Evolutionary conservation across 2,888 invertebrate genomes (phyloP), one percentile per base, ranked within the genome.

Genomic region (Drosophila pseudotakahashii): DNA sequence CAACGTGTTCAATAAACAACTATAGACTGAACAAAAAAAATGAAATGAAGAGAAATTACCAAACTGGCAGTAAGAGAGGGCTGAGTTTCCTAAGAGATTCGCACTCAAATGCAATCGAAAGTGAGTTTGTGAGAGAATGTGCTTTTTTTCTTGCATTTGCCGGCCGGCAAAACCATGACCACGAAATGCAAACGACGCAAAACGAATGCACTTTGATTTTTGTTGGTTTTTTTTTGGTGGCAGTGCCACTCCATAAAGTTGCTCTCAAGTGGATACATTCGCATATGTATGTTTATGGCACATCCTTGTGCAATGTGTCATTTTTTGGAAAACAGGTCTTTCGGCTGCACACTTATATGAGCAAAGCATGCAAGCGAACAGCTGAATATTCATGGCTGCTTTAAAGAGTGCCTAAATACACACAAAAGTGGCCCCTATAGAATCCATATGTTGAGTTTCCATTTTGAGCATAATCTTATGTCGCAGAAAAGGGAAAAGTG

Each of bases 111-210:
- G 45, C 50, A 73, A 45, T 9, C 26, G 72, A 52, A 52, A 61
- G 42, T 39, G 50, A 23, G 48, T 48, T 26, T 37, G 16, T 7
- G 30, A 30, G 41, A 23, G 34, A 55, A 36, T 6, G 45, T n/a
- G n/a, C 11, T 13, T 13, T 48, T 32, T 39, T 19, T 26, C 3
- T 57, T 75, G 68, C 42, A 45, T 87, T 81, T 69, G 78, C 82
- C 88, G 88, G 82, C 82, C 88, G 82, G 88, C 82, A 70, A 76
- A 73, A 66, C 41, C 58, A 39, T 37, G 57, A 55, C 37, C 19
- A 30, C 30, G 10, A 64, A 67, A 74, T 44, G 52, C 48, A 52
- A 52, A 36, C 26, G 30, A 26, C 19, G 55, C 30, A 36, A 11
- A 32, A 37, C 30, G 32, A 67, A 37, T 68, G 64, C 69, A 54